These are phyloP conservation scores for Boleophthalmus pectinirostris DNA, from an alignment of 2,113 vertebrate genomes.

Conservation along the genomic window DNA sequence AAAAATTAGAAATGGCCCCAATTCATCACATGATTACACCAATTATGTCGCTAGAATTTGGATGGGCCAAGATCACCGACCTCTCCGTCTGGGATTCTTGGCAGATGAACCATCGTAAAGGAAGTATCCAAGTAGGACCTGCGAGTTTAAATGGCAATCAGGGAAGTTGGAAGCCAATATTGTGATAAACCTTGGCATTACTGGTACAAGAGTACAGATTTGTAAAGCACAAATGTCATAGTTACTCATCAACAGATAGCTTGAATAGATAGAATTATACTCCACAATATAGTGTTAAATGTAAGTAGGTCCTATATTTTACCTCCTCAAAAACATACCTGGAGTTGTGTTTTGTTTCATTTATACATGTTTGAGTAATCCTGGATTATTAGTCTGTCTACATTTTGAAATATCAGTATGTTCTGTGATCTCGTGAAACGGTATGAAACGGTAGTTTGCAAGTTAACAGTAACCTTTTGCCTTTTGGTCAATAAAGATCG, in stretches of 20 bases:
- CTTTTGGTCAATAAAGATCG: no score
- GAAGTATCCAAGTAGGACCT: conserved; percentile 17
- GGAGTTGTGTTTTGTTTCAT: no score
- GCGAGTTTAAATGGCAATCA: conserved; percentile 51
- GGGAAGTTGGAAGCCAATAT: conserved; percentile 47
- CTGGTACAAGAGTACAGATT: neutral
- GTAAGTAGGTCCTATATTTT: no score
- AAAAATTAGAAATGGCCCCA: conserved; percentile 72
- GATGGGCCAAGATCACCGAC: conserved; percentile 61
- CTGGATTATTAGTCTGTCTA: no score
- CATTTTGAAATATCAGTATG: no score
- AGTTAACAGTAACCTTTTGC: no score
- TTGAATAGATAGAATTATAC: no score
- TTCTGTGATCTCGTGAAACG: no score
- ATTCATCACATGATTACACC: conserved; percentile 78
- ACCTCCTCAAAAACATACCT: no score
- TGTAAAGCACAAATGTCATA: neutral
- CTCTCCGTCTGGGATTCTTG: conserved; percentile 59
- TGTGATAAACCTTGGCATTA: neutral
- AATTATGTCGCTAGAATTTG: conserved; percentile 72
- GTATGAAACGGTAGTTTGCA: no score
- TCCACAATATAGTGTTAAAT: no score
- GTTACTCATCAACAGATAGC: neutral
- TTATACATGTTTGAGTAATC: no score
- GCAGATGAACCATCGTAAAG: conserved; percentile 40